Percentiles rank a stretch among this genome's conserved stretches.
phyloP scores from a whole-genome alignment of 2,888 invertebrate species.

The Crepidodera aurea region DNA sequence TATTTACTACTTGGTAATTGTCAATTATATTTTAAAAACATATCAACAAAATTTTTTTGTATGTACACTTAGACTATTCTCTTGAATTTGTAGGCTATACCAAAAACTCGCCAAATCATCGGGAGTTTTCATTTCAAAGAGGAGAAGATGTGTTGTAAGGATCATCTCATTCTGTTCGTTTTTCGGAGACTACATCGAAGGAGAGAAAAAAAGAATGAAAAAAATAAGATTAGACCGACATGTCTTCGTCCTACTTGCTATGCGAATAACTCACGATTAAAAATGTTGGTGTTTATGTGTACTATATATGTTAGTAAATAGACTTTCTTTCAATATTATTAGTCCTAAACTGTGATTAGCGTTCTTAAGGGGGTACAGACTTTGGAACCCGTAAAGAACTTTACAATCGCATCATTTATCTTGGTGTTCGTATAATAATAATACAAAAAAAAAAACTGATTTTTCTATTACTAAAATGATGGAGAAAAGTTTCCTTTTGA shows the following conservation, averaged over 20 bases:
- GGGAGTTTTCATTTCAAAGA: slow-evolving; percentile 1
- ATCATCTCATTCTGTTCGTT: background rate
- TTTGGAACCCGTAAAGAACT: slow-evolving; percentile 34
- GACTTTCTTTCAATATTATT: slow-evolving; percentile 56
- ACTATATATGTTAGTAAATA: slow-evolving; percentile 60
- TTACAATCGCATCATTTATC: slow-evolving; percentile 60
- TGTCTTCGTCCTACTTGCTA: background rate
- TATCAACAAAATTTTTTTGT: slow-evolving; percentile 6
- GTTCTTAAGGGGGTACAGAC: slow-evolving; percentile 37
- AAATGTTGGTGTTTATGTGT: slow-evolving; percentile 56
- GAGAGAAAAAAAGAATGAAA: too few relatives aligned
- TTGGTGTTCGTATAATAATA: slow-evolving; percentile 57
- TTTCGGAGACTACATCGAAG: background rate
- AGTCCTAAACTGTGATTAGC: slow-evolving; percentile 61
- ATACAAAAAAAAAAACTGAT: slow-evolving; percentile 52
- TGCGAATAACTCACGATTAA: background rate
- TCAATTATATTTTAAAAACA: slow-evolving; percentile 24
- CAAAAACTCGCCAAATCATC: slow-evolving; percentile 22
- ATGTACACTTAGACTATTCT: background rate
- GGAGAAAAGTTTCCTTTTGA: slow-evolving; percentile 26
- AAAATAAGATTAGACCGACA: too few relatives aligned
- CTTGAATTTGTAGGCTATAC: slow-evolving; percentile 11
- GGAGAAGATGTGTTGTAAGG: background rate
- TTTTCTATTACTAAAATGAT: slow-evolving; percentile 55
- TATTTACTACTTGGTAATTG: too few relatives aligned